Evolutionary conservation across 2,113 vertebrate species (phyloP).

Genomic region (Sigmodon hispidus): DNA sequence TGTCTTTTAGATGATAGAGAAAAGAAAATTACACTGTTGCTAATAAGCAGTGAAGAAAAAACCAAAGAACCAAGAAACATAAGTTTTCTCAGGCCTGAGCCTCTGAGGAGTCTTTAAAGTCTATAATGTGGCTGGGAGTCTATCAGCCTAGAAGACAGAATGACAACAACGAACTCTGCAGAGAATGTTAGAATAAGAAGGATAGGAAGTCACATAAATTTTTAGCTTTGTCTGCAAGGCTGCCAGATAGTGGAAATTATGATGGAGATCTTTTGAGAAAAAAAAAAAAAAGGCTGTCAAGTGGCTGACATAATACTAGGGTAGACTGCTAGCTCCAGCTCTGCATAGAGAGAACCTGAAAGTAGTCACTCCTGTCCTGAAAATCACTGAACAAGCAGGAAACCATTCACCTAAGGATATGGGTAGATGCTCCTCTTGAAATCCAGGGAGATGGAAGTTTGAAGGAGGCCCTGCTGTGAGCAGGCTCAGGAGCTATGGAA

Average conservation of each 20-base stretch:
- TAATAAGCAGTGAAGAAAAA: constrained; percentile 28
- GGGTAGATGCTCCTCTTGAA: no score
- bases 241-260: background rate
- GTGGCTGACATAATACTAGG: background rate
- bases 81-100: background rate
- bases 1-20: background rate
- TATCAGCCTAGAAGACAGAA: background rate
- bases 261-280: background rate
- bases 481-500: no score
- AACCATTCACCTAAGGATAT: background rate
- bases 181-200: background rate
- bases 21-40: constrained; percentile 33
- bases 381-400: background rate
- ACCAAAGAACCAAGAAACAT: constrained; percentile 11
- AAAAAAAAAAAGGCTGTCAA: background rate
- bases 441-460: no score
- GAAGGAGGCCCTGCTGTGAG: no score
- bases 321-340: background rate
- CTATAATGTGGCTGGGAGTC: background rate
- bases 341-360: background rate
- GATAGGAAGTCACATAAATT: background rate
- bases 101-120: background rate
- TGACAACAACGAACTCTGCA: background rate
- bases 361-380: background rate
- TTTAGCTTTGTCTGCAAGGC: background rate